Conservation (phyloP, 2,888 invertebrate genomes). For the Xanthia togata region DNA sequence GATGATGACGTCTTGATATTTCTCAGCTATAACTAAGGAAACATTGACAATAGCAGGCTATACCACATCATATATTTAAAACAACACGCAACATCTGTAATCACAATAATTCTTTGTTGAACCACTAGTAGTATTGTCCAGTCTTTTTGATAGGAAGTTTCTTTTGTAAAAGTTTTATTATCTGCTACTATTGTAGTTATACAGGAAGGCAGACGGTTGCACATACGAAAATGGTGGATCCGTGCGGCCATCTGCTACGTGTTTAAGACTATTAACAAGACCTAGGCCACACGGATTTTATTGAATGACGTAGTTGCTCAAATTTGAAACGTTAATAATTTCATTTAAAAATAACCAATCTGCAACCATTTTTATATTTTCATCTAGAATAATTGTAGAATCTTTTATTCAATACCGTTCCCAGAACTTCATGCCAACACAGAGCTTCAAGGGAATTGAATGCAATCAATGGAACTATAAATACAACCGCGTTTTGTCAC, state of each 20-base stretch:
- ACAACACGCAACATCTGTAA: not conserved
- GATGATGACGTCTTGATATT: not conserved
- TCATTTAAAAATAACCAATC: too few relatives aligned
- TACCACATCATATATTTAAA: not conserved
- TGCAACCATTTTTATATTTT: too few relatives aligned
- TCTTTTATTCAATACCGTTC: not conserved
- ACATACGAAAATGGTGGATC: too few relatives aligned
- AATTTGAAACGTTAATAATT: too few relatives aligned
- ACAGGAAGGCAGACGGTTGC: not conserved
- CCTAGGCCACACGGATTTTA: too few relatives aligned
- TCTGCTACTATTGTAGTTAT: not conserved
- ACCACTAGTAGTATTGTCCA: not conserved
- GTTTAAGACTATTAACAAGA: too few relatives aligned
- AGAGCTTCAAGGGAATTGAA: not conserved
- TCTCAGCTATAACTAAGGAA: not conserved
- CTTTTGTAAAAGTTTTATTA: not conserved
- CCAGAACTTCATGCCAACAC: not conserved
- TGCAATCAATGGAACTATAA: conserved; percentile 2
- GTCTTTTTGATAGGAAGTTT: not conserved
- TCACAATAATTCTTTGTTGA: not conserved
- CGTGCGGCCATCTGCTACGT: too few relatives aligned
- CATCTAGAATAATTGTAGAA: too few relatives aligned
- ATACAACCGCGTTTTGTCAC: not conserved
- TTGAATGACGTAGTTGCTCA: too few relatives aligned
- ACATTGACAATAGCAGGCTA: not conserved